phyloP scores from a whole-genome alignment of 2,113 vertebrate species.

The Bostrychus sinensis region DNA sequence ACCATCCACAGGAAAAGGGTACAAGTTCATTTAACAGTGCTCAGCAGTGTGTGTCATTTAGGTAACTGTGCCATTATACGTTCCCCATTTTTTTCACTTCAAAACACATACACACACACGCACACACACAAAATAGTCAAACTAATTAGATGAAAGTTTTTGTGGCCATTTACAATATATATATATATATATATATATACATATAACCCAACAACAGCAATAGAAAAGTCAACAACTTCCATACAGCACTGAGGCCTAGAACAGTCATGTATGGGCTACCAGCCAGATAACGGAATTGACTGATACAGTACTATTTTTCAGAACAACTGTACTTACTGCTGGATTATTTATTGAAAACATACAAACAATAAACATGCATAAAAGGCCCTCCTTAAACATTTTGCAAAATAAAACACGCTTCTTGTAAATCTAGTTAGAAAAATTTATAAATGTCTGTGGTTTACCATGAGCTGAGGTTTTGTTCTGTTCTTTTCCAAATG shows the following conservation, averaged over 20 bases:
- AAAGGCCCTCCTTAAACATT: constrained; percentile 25
- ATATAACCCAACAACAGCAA: too few relatives aligned
- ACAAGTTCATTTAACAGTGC: constrained; percentile 8
- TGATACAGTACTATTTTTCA: constrained; percentile 30
- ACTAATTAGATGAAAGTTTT: too few relatives aligned
- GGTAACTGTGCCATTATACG: constrained; percentile 7
- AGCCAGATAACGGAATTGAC: constrained; percentile 49
- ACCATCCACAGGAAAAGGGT: constrained; percentile 26
- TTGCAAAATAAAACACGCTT: constrained; percentile 27
- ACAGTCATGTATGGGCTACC: constrained; percentile 43
- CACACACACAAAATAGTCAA: too few relatives aligned
- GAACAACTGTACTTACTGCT: constrained; percentile 8
- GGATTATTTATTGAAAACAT: constrained; percentile 29
- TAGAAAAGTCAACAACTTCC: constrained; percentile 54
- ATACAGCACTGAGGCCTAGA: constrained; percentile 40
- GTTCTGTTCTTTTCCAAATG: constrained; percentile 65
- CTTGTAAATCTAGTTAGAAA: constrained; percentile 43
- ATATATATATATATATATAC: too few relatives aligned
- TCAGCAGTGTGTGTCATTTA: constrained; percentile 7
- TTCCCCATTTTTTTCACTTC: constrained; percentile 11
- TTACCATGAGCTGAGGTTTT: constrained; percentile 66
- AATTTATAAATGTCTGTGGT: constrained; percentile 60
- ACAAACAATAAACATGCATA: constrained; percentile 32
- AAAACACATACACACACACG: constrained; percentile 13
- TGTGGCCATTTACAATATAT: too few relatives aligned